Percentiles rank a stretch among this genome's conserved stretches.
These are phyloP conservation scores for Drosophila anomelani DNA, from an alignment of 2,888 invertebrate genomes.

Conservation along the genomic window DNA sequence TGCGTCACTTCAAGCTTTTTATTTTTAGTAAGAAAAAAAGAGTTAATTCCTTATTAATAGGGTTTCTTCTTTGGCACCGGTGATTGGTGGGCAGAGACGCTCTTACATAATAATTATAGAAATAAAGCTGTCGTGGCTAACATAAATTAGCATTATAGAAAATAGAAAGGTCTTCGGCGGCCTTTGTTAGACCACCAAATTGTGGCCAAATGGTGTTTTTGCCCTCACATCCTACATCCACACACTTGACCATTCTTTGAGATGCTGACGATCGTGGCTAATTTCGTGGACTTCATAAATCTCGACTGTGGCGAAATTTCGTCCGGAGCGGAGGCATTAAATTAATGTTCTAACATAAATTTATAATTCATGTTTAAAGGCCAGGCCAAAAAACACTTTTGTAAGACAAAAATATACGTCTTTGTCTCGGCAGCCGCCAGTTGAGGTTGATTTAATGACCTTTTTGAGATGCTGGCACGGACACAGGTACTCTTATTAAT, in stretches of 20 bases:
- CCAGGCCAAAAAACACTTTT: conserved; percentile 30
- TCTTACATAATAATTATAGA: conserved; percentile 50
- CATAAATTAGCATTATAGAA: conserved; percentile 66
- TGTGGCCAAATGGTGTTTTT: conserved; percentile 58
- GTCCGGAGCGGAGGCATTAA: conserved; percentile 38
- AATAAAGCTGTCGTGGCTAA: conserved; percentile 61
- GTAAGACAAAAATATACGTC: conserved; percentile 50
- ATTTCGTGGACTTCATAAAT: conserved; percentile 52
- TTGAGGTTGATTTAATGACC: conserved; percentile 66
- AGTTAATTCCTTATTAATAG: conserved; percentile 48
- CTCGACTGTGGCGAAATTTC: conserved; percentile 52
- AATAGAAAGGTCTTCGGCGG: conserved; percentile 48
- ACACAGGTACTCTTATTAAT: conserved; percentile 63
- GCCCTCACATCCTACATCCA: conserved; percentile 44
- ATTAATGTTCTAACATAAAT: conserved; percentile 73
- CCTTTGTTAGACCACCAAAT: conserved; percentile 26
- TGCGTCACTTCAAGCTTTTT: conserved; percentile 46
- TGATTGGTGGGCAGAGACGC: conserved; percentile 7
- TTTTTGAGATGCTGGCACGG: conserved; percentile 53
- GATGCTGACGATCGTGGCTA: conserved; percentile 59
- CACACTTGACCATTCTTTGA: conserved; percentile 44
- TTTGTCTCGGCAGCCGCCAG: conserved; percentile 32
- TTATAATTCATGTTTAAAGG: conserved; percentile 52
- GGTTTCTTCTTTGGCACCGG: conserved; percentile 20
- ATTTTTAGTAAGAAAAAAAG: conserved; percentile 12